Base-by-base conservation (phyloP, 2,888 invertebrate genomes). In the Frankliniella fusca region DNA sequence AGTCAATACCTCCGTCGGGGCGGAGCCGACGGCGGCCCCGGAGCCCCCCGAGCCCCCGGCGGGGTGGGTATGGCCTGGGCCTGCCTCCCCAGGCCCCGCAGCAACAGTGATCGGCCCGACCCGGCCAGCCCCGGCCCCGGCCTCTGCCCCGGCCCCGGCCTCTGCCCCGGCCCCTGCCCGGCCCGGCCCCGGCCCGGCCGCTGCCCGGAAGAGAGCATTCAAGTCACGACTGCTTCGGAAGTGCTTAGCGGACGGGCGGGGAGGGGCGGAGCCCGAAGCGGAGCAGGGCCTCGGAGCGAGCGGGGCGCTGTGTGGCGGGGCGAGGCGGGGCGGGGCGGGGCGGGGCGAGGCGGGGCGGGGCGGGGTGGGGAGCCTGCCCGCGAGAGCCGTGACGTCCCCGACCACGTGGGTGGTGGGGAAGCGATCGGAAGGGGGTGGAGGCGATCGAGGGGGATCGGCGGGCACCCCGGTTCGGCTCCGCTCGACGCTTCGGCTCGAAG, bases 1-100 rank as follows among this genome's bases (percentile, higher is more conserved):
- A 27, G 84, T 84, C 84, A 83, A 83, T 84, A 84, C 85, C 84
- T 84, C 84, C 80, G 84, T 84, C 84, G 84, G 84, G 84, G 84
- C 84, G 81, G 83, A 84, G 84, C 82, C 83, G 81, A 3, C 38
- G 38, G 38, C 38, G 38, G 38, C 38, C 38, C 38, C 38, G 38
- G 38, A 38, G 38, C 38, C 38, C 38, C 5, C 38, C 3, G 2
- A 5, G 38, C 38, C 38, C 5, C 38, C 38, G 38, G 38, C 5
- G 38, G 38, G 38, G 38, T 5, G 38, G 38, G 38, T 5, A 38
- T 2, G 38, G 38, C 3, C 38, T 3, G 38, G 38, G 38, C 5
- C 38, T 38, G 38, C 38, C 38, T 38, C 38, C n/a, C n/a, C 84
- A 84, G 84, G 84, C 84, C 82, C 83, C 84, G 82, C 79, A 82